phyloP scores from a whole-genome alignment of 64 coral and sea anemone genomes.

The Hydrozoanthus tunicans region DNA sequence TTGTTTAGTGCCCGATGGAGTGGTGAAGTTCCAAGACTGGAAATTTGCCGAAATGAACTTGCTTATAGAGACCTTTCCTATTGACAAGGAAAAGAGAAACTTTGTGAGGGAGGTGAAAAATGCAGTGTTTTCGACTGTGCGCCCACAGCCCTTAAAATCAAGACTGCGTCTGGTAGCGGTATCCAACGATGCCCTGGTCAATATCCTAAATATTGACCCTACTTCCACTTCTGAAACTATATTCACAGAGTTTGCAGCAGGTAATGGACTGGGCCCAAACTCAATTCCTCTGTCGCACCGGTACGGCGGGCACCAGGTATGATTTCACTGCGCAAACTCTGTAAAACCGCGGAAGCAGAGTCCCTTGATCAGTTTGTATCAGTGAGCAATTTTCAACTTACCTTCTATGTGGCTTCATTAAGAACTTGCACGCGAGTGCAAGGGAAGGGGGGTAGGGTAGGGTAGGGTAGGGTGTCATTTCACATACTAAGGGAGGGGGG shows the following conservation, averaged over 20 bases:
- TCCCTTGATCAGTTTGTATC: background rate
- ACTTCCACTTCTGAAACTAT: background rate
- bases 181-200: constrained; percentile 57
- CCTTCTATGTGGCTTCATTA: too few relatives aligned
- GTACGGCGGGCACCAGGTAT: constrained; percentile 96
- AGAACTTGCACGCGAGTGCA: too few relatives aligned
- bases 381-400: too few relatives aligned
- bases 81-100: constrained; percentile 71
- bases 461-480: too few relatives aligned
- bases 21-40: constrained; percentile 65
- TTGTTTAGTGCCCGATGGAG: background rate
- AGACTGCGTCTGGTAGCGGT: constrained; percentile 65
- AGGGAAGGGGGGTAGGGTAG: too few relatives aligned
- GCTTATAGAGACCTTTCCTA: constrained; percentile 56
- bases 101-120: constrained; percentile 72
- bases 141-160: constrained; percentile 54
- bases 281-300: constrained; percentile 68
- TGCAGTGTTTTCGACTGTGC: constrained; percentile 72
- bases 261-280: constrained; percentile 51
- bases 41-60: constrained; percentile 57
- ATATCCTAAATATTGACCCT: constrained; percentile 65
- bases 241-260: constrained; percentile 75
- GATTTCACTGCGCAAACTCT: background rate
- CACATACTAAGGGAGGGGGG: too few relatives aligned
- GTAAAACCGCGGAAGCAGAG: background rate